phyloP scores from a whole-genome alignment of 2,113 vertebrate genomes.

The Cichladusa arquata region DNA sequence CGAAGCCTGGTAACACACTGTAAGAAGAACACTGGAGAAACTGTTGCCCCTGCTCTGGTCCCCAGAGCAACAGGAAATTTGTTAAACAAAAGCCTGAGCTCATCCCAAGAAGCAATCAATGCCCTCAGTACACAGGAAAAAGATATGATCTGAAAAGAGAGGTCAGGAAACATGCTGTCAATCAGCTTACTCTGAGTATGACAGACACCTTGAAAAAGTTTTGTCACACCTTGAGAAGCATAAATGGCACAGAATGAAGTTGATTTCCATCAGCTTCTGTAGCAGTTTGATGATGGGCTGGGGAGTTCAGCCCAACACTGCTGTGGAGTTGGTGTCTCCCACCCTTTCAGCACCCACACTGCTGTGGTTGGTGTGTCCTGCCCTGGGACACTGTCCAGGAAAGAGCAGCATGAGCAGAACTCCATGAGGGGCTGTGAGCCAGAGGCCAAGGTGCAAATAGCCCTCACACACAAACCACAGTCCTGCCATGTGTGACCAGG shows the following conservation, averaged over 20 bases:
- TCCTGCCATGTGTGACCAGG: accelerated
- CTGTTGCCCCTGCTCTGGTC: background rate
- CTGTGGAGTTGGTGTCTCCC: background rate
- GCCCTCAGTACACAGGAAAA: background rate
- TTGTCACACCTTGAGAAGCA: background rate
- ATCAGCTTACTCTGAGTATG: background rate
- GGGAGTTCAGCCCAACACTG: background rate
- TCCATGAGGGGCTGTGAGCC: background rate
- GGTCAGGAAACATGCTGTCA: background rate
- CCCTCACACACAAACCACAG: too few species aligned
- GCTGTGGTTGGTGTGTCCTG: background rate
- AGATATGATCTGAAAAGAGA: background rate
- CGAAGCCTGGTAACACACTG: background rate
- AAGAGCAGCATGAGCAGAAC: too few species aligned
- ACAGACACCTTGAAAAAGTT: background rate
- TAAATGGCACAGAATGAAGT: background rate
- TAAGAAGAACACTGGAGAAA: background rate
- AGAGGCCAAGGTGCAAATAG: accelerated
- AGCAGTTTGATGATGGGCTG: background rate
- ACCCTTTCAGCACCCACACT: background rate
- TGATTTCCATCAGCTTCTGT: background rate
- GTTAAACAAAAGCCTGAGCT: background rate
- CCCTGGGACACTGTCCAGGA: background rate
- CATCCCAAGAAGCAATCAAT: background rate
- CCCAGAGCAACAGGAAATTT: background rate